Evolutionary conservation across 37 sponge, comb jelly and placozoan genomes (phyloP), one percentile per base, ranked within the genome.

Genomic region (Agelas oroides): DNA sequence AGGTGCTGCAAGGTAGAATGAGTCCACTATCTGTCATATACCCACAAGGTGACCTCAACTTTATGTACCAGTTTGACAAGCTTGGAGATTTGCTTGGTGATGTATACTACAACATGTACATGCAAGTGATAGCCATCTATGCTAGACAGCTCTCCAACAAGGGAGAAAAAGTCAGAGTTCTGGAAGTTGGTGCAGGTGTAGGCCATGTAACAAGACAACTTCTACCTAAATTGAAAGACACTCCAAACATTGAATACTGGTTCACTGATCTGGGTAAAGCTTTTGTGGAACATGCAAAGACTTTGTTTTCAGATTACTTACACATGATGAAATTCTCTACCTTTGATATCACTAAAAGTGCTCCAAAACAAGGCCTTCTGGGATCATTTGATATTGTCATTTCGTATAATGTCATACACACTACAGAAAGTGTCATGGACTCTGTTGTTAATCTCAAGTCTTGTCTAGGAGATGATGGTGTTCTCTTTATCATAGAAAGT

Each of bases 11-110:
- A 58, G 59, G 59, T 58, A 20, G 20, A 58, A 58, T 58, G 59
- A 58, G 59, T 58, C 59, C 59, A 58, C 59, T 58, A 21, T 58
- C 59, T 58, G 59, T 58, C 20, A 58, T 58, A 18, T 58, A 58
- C 20, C 59, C 59, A 21, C 18, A 58, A 58, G 59, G 59, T 20
- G 59, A 58, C 59, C 59, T 58, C 20, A 58, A 58, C 59, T 58
- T 58, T 58, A 58, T 58, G 59, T 58, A 58, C 59, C 59, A 58
- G 59, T 58, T 58, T 58, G 59, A 58, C 59, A 58, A 58, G 20
- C 59, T 58, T 58, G 59, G 59, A 21, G 59, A 58, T 58, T 58
- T 58, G 59, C 59, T 58, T 58, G 59, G 59, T 58, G 59, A 58
- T 58, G 59, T 58, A 18, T 58, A 58, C 20, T 58, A 58, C 20